A percentile compares a stretch with the other conserved stretches of the same genome.
phyloP scores from a whole-genome alignment of 2,888 invertebrate genomes.

The Protophormia terraenovae region DNA sequence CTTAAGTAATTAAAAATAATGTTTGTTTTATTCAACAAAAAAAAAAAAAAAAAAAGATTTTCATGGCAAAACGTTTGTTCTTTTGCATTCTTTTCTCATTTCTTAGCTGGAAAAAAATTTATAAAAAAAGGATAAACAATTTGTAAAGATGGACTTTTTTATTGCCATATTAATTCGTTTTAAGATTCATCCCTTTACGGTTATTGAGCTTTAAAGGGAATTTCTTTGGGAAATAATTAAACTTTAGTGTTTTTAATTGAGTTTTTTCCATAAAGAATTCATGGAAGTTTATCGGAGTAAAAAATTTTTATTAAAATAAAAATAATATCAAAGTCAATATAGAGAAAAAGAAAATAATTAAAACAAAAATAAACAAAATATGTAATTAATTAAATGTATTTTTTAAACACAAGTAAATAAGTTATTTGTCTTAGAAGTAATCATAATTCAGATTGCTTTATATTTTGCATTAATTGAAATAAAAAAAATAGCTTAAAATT shows the following conservation, averaged over 20 bases:
- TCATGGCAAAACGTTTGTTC: neutral
- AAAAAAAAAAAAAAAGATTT: slow-evolving; percentile 21
- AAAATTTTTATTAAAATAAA: too few relatives aligned
- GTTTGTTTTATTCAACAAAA: slow-evolving; percentile 52
- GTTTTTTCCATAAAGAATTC: too few relatives aligned
- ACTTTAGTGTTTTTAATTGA: neutral
- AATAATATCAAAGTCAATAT: too few relatives aligned
- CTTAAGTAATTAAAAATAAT: slow-evolving; percentile 63
- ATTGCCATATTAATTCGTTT: neutral
- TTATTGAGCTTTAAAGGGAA: neutral
- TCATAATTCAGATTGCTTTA: too few relatives aligned
- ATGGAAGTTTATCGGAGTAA: too few relatives aligned
- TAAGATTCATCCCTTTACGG: slow-evolving; percentile 6
- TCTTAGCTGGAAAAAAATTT: neutral
- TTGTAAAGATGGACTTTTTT: slow-evolving; percentile 1
- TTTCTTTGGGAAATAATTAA: neutral
- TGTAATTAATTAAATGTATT: too few relatives aligned
- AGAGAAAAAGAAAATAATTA: too few relatives aligned
- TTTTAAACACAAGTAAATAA: too few relatives aligned
- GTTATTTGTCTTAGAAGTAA: too few relatives aligned
- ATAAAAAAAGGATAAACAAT: slow-evolving; percentile 23
- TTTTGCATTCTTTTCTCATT: neutral
- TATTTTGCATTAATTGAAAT: too few relatives aligned
- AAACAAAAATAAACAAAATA: too few relatives aligned
- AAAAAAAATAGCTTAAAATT: too few relatives aligned